phyloP scores from a whole-genome alignment of 2,113 vertebrate species.

The Strix aluco region DNA sequence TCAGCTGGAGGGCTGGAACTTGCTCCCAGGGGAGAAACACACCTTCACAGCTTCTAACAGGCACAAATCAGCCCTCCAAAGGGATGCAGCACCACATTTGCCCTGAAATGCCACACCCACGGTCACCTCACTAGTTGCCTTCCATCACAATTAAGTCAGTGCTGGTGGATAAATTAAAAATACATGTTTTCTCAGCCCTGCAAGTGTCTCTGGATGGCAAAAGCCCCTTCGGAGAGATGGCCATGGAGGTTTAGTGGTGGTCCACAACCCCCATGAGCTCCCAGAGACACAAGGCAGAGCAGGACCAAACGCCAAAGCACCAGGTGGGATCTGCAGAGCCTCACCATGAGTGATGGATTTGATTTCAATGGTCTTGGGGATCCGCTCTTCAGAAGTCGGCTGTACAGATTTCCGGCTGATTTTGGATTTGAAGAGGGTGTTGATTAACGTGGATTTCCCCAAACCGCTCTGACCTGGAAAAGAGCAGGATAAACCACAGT shows the following conservation, averaged over 20 bases:
- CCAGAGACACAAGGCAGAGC: neutral
- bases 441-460: conserved; percentile 98
- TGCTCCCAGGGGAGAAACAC: neutral
- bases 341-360: conserved; percentile 96
- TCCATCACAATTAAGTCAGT: neutral
- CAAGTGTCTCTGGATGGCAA: neutral
- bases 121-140: neutral
- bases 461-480: conserved; percentile 92
- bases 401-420: conserved; percentile 94
- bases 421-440: conserved; percentile 98
- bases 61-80: neutral
- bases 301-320: neutral
- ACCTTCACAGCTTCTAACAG: neutral
- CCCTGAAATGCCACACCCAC: neutral
- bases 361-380: conserved; percentile 97
- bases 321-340: conserved; percentile 5
- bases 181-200: neutral
- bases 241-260: neutral
- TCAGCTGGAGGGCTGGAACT: neutral
- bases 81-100: neutral
- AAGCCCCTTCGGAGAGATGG: neutral
- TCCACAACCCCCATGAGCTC: accelerated
- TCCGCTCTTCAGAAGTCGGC: conserved; percentile 86
- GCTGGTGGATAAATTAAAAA: neutral
- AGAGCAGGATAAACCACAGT: neutral